Evolutionary conservation across 2,797 vertebrate species (phyloP), one percentile per base, ranked within the genome.

Genomic region (Microtus agrestis): DNA sequence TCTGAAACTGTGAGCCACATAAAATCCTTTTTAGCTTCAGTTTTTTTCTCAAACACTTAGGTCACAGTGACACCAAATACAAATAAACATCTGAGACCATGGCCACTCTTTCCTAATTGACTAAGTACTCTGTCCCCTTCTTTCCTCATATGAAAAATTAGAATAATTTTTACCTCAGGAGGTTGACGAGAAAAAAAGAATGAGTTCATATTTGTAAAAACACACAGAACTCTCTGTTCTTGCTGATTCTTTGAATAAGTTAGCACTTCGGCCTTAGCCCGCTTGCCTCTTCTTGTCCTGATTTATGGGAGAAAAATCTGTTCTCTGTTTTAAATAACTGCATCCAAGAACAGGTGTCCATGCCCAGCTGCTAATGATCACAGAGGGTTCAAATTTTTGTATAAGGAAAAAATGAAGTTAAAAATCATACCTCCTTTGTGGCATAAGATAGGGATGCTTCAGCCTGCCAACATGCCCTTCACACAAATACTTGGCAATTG

Each of bases 381-480:
- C 48, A 77, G 88, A 71, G 29, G 89, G 92, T 79, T 71, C 87
- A 5, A 94, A 3, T 73, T 76, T n/a, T 63, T 94, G 78, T 34
- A 3, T 59, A 63, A 82, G 67, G 14, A 73, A 91, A 37, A 95
- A 81, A 82, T 21, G 6, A 78, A 85, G 14, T 51, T 63, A 87
- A 92, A 93, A 94, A 90, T 51, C 86, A 63, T 93, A 63, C 4
- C 13, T 76, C 27, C 76, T 80, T 82, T 87, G 67, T 91, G 96
- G 91, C 56, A 11, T n/a, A 31, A 2, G 34, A 84, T 63, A 40
- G 37, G 48, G 84, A 59, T 84, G 9, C 67, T 93, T 96, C 67
- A 0, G 9, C 23, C 61, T 94, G 56, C 94, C 89, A 97, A 80
- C 95, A 87, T 87, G 25, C 11, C 21, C 37, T 91, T 56, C 25